Conservation (phyloP, 1,140 invertebrate species). For the honey bee (Apis mellifera) region DNA sequence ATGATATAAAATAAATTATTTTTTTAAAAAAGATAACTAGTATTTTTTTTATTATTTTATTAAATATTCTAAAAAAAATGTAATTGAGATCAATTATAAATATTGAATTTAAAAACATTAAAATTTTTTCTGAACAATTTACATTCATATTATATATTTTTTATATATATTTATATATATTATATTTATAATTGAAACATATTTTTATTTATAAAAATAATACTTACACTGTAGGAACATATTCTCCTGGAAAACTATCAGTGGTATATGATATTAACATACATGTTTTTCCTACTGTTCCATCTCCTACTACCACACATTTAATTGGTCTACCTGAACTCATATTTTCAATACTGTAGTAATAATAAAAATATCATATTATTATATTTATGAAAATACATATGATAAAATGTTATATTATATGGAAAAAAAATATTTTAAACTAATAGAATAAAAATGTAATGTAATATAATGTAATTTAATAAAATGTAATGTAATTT, state of each 20-base stretch:
- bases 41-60: constrained; percentile 73
- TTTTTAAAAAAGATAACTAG: constrained; percentile 68
- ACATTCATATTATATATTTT: neutral
- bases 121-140: neutral
- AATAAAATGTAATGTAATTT: no score
- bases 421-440: neutral
- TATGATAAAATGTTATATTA: no score
- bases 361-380: constrained; percentile 37
- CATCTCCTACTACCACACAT: constrained; percentile 96
- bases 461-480: no score
- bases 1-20: constrained; percentile 73
- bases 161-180: neutral
- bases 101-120: neutral
- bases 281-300: constrained; percentile 99
- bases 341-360: constrained; percentile 84
- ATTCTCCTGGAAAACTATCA: constrained; percentile 99
- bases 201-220: neutral
- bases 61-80: constrained; percentile 60
- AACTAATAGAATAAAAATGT: neutral
- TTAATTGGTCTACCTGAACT: constrained; percentile 96
- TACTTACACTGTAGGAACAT: constrained; percentile 97
- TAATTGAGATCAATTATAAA: neutral
- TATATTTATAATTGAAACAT: neutral
- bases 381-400: neutral
- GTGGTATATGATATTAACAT: constrained; percentile 99